Evolutionary conservation across 2,797 vertebrate genomes (phyloP), one percentile per base, ranked within the genome.

Genomic region (Dryobates pubescens): DNA sequence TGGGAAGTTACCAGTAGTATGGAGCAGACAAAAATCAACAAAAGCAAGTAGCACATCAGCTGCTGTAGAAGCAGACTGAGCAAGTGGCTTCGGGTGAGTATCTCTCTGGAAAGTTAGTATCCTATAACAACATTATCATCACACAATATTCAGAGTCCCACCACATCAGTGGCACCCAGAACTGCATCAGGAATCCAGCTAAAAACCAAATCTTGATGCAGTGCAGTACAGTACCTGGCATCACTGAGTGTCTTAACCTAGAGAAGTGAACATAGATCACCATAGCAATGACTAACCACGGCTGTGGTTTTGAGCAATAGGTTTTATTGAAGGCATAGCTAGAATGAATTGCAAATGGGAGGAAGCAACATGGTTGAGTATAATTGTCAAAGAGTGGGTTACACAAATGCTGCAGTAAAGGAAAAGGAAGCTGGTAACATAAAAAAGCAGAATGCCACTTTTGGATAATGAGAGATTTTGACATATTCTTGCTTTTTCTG

Each of bases 401-500:
- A 75, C 51, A 61, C 36, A 91, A 70, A 93, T 86, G 23, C 74
- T 86, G 32, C 41, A n/a, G 9, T 45, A 51, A 86, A 92, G 41
- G 64, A 90, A 73, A 84, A 82, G 77, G 62, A 90, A 93, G 72
- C 51, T 59, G 72, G 30, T 88, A 84, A 74, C 41, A 59, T 6
- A 56, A 1, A 9, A 90, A 86, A 59, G 43, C 80, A 94, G 69
- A 85, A 92, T 29, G 58, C 19, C 32, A 47, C 57, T 87, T 91
- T 79, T 49, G 41, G 67, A 87, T 77, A 85, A 92, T 71, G 59
- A 92, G 82, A 78, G 63, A 81, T 90, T 81, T 93, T 45, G 91
- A 54, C 36, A 79, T 41, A 54, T 16, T 65, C n/a, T 65, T 82
- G 27, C 29, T 91, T 94, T 91, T 90, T 62, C 71, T 88, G 45